A percentile compares a stretch with the other conserved stretches of the same genome.
These are phyloP conservation scores for Mareca strepera DNA, from an alignment of 2,797 vertebrate species.

Conservation along the genomic window DNA sequence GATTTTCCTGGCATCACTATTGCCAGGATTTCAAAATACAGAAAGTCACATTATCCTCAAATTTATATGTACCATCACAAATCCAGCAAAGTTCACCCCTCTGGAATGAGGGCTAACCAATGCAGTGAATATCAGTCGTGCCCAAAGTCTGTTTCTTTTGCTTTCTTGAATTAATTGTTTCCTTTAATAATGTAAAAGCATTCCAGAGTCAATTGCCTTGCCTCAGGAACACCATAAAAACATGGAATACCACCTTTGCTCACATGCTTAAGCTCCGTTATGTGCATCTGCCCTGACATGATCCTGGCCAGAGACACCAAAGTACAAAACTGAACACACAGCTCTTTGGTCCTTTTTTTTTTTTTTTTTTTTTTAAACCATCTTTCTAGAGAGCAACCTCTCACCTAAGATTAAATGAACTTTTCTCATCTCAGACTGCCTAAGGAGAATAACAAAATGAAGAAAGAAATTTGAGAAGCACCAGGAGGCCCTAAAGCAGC, in stretches of 20 bases:
- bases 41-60: background rate
- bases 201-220: background rate
- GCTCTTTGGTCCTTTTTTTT: background rate
- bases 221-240: background rate
- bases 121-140: background rate
- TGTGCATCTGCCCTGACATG: rapidly evolving
- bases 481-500: background rate
- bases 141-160: background rate
- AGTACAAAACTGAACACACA: background rate
- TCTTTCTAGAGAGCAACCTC: background rate
- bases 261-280: background rate
- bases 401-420: background rate
- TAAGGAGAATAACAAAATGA: background rate
- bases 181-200: rapidly evolving
- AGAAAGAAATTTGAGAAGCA: background rate
- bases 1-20: background rate
- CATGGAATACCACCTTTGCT: background rate
- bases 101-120: background rate
- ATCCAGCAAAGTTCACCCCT: background rate
- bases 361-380: background rate
- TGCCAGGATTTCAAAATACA: background rate
- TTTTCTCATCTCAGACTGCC: background rate
- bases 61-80: background rate
- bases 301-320: background rate
- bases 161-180: background rate